Conservation (phyloP, 2,888 invertebrate genomes). For the Sceliomorpha sp. region DNA sequence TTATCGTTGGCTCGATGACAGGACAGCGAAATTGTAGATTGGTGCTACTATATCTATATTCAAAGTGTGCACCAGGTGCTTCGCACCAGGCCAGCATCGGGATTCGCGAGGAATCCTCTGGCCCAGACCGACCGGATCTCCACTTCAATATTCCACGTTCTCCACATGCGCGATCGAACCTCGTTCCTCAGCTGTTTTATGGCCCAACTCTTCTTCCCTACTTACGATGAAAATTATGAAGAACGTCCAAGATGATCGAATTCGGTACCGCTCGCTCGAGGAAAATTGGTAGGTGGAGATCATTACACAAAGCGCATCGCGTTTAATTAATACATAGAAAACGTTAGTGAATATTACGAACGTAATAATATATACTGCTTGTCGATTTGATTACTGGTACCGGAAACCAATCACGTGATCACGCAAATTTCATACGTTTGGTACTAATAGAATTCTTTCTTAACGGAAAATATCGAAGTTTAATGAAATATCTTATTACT, state of each 20-base stretch:
- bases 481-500: no score
- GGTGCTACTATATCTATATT: conserved; percentile 28
- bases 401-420: conserved; percentile 25
- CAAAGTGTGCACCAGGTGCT: conserved; percentile 55
- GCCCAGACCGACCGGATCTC: conserved; percentile 53
- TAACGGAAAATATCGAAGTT: no score
- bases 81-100: conserved; percentile 47
- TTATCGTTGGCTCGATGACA: conserved; percentile 23
- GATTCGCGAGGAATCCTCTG: conserved; percentile 53
- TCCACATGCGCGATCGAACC: conserved; percentile 55
- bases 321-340: conserved; percentile 47
- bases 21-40: conserved; percentile 30
- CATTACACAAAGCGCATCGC: conserved; percentile 24
- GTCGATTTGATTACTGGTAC: conserved; percentile 33
- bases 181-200: conserved; percentile 58
- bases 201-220: conserved; percentile 13
- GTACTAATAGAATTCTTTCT: no score
- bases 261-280: conserved; percentile 16
- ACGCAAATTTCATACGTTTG: no score
- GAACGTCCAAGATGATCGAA: conserved; percentile 28
- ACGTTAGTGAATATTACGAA: conserved; percentile 45
- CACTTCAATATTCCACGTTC: conserved; percentile 50
- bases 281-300: conserved; percentile 46
- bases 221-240: conserved; percentile 44
- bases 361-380: conserved; percentile 41